Base-by-base conservation (phyloP, 1,140 invertebrate genomes). In the Drosophila tsacasi region DNA sequence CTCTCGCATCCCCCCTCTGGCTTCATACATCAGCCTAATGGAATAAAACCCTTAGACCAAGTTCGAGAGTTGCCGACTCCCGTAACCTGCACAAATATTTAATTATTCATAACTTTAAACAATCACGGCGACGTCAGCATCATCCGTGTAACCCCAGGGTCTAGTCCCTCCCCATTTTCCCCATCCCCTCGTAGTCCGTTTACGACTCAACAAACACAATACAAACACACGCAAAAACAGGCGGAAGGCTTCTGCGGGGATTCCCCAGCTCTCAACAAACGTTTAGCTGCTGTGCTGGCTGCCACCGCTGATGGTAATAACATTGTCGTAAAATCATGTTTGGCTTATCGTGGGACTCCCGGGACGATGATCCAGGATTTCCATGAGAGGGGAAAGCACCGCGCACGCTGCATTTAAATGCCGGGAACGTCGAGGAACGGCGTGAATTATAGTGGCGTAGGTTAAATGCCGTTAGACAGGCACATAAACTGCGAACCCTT, bases 41-140 rank as follows among this genome's bases (percentile, higher is more conserved):
- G 47, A 74, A 55, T 65, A 58, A 55, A 37, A 32, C 32, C 42
- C 42, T 39, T 47, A 54, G 30, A 46, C 54, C 46, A 62, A 63
- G 39, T 50, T 58, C 47, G 25, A 62, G 52, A 55, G 52, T 58
- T 62, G 39, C 21, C 62, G 37, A 79, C 71, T 81, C 66, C 50
- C 44, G 73, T 79, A 83, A 84, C 84, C 85, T 89, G 86, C 65
- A 61, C 83, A 92, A 92, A 92, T 92, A 92, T 92, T 92, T 92
- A 92, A 92, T 92, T 92, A 92, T 92, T 92, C 91, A 92, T 92
- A 92, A 92, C 91, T 85, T 87, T 87, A 87, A 83, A 91, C 83
- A 91, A 87, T 84, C 85, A 90, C 86, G 68, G 72, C 86, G 79
- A 81, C 84, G 77, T 86, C 69, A 76, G 73, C 82, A 81, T 86